These are phyloP conservation scores for Meloidogyne floridensis DNA, from an alignment of 1,140 invertebrate genomes.

Conservation along the genomic window DNA sequence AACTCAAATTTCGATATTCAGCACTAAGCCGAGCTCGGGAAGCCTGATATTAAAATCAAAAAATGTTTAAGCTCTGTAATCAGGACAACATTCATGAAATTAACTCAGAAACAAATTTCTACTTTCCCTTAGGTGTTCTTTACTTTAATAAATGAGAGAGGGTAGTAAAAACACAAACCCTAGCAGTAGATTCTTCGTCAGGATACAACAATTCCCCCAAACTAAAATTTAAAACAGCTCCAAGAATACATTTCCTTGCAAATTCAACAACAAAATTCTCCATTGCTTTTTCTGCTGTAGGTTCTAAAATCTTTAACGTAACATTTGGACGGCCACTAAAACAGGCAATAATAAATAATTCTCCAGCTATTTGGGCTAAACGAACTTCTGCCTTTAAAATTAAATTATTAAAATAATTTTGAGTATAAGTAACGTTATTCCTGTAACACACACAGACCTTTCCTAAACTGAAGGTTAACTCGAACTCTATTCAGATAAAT, in stretches of 20 bases:
- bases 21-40: slow-evolving; percentile 21
- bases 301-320: background rate
- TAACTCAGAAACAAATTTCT: no score
- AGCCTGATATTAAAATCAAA: background rate
- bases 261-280: slow-evolving; percentile 7
- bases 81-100: no score
- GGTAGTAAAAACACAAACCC: background rate
- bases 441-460: no score
- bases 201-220: slow-evolving; percentile 28
- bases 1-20: slow-evolving; percentile 25
- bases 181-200: slow-evolving; percentile 14
- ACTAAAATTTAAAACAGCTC: slow-evolving; percentile 27
- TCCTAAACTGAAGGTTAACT: no score
- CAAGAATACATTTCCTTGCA: slow-evolving; percentile 16
- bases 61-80: no score
- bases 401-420: background rate
- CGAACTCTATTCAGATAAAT: no score
- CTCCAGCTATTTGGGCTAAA: slow-evolving; percentile 20
- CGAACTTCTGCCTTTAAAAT: slow-evolving; percentile 22
- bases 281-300: slow-evolving; percentile 1
- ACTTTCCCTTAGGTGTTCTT: no score
- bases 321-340: slow-evolving; percentile 17
- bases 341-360: slow-evolving; percentile 29
- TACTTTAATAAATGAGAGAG: no score
- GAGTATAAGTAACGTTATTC: background rate